These are phyloP conservation scores for Gallinago paraguaiae DNA, from an alignment of 2,113 vertebrate species.

Conservation along the genomic window DNA sequence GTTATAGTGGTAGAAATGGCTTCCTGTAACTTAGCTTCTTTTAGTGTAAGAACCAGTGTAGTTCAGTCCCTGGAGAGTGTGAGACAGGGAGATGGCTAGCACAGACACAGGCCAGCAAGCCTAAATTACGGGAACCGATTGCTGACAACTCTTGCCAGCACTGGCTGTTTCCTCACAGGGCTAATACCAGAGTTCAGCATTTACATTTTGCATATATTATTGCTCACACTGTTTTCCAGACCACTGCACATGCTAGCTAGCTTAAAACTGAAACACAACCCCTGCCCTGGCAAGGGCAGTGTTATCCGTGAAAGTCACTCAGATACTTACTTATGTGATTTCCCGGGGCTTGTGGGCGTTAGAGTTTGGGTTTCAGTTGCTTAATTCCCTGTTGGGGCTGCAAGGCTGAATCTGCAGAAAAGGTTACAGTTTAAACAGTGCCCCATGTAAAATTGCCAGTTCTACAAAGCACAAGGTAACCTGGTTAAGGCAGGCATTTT, in stretches of 20 bases:
- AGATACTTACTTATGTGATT: constrained; percentile 8
- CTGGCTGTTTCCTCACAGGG: background rate
- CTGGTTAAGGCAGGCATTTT: constrained; percentile 38
- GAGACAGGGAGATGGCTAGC: background rate
- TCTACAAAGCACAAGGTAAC: constrained; percentile 3
- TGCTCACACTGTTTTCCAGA: constrained; percentile 7
- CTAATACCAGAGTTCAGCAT: background rate
- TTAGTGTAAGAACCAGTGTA: background rate
- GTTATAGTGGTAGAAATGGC: background rate
- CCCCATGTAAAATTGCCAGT: background rate
- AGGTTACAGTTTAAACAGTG: constrained; percentile 34
- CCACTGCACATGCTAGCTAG: background rate
- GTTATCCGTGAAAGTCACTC: background rate
- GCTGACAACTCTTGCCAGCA: background rate
- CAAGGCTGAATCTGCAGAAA: constrained; percentile 45
- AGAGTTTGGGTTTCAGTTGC: constrained; percentile 41
- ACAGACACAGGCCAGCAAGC: background rate
- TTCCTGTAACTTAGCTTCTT: background rate
- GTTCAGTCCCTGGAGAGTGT: background rate
- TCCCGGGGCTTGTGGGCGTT: constrained; percentile 45
- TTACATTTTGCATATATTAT: constrained; percentile 3
- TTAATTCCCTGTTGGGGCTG: constrained; percentile 11
- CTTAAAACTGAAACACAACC: background rate
- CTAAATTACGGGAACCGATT: background rate
- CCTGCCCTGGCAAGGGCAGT: constrained; percentile 9